phyloP scores from a whole-genome alignment of 2,113 vertebrate species.

The Oryzias woworae region DNA sequence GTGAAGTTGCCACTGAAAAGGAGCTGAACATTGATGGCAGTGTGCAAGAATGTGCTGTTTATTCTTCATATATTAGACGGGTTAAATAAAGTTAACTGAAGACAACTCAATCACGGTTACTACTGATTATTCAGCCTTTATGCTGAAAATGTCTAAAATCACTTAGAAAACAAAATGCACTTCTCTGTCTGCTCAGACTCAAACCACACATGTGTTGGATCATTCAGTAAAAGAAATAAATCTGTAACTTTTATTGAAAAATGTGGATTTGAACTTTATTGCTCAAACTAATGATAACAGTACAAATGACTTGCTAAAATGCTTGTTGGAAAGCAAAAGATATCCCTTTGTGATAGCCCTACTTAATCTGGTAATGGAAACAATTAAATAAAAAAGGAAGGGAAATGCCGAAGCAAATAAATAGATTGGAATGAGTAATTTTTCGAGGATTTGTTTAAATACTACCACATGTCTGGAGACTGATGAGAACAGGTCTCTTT shows the following conservation, averaged over 20 bases:
- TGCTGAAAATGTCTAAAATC: too few relatives aligned
- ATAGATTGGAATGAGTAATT: slow-evolving; percentile 61
- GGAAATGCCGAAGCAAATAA: slow-evolving; percentile 66
- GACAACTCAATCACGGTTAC: too few relatives aligned
- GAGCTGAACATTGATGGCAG: too few relatives aligned
- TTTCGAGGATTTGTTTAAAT: slow-evolving; percentile 69
- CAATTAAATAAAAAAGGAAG: slow-evolving; percentile 50
- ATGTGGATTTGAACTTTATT: background rate
- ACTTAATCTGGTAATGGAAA: slow-evolving; percentile 66
- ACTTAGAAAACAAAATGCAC: too few relatives aligned
- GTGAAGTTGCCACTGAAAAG: too few relatives aligned
- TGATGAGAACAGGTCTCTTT: slow-evolving; percentile 55
- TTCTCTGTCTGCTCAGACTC: too few relatives aligned
- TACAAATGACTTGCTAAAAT: slow-evolving; percentile 12
- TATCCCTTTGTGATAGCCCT: slow-evolving; percentile 12
- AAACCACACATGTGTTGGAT: too few relatives aligned
- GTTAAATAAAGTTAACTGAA: too few relatives aligned
- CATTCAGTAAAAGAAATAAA: too few relatives aligned
- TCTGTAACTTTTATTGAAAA: background rate
- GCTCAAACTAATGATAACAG: slow-evolving; percentile 3
- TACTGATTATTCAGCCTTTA: too few relatives aligned
- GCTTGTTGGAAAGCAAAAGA: slow-evolving; percentile 32
- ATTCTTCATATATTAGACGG: too few relatives aligned
- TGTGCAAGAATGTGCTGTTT: too few relatives aligned
- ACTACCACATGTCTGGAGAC: slow-evolving; percentile 70